A percentile compares a stretch with the other conserved stretches of the same genome.
phyloP scores from a whole-genome alignment of 2,797 vertebrate genomes.

The Acanthurus leucopareius region DNA sequence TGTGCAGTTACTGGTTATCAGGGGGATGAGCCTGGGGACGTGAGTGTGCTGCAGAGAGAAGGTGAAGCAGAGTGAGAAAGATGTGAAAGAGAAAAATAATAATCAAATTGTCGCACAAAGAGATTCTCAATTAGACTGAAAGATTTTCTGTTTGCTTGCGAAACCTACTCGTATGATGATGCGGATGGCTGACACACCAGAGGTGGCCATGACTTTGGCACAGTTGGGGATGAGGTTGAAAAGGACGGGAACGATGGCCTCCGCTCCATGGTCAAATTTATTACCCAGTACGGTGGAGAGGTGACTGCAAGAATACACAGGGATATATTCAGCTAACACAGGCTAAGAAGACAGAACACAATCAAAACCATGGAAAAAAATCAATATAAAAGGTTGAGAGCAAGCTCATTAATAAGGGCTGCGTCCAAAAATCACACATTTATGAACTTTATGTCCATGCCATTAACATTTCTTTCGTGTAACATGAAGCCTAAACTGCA shows the following conservation, averaged over 20 bases:
- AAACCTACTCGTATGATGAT: conserved; percentile 94
- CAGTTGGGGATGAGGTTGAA: conserved; percentile 99
- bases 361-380: background rate
- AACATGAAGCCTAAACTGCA: background rate
- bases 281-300: conserved; percentile 94
- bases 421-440: background rate
- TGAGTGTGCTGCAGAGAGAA: conserved; percentile 91
- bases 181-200: conserved; percentile 94
- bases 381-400: background rate
- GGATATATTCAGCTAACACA: background rate
- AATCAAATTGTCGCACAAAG: background rate
- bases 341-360: background rate
- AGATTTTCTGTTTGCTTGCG: background rate
- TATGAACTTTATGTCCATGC: background rate
- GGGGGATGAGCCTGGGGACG: conserved; percentile 95
- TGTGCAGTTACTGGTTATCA: conserved; percentile 98
- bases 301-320: conserved; percentile 80
- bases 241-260: conserved; percentile 96
- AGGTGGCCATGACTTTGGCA: conserved; percentile 97
- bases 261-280: conserved; percentile 98
- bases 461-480: background rate
- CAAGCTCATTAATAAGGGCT: background rate
- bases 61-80: background rate
- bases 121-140: background rate
- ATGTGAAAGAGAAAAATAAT: background rate